These are phyloP conservation scores for Macheiramphus alcinus DNA, from an alignment of 2,113 vertebrate genomes.

Conservation along the genomic window DNA sequence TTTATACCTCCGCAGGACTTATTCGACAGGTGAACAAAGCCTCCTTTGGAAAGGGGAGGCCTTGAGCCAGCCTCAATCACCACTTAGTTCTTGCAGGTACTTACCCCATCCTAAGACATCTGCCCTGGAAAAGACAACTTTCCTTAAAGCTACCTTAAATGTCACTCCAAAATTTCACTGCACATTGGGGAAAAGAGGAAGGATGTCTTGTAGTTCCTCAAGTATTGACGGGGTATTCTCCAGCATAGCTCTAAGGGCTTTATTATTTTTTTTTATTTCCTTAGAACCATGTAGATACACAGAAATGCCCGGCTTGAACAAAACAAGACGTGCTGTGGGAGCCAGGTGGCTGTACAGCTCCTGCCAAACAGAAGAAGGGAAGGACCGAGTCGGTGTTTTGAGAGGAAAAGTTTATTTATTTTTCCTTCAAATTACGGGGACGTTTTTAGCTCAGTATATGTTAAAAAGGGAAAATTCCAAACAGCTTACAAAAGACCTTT, in stretches of 20 bases:
- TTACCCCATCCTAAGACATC: not conserved
- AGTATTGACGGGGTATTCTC: too few relatives aligned
- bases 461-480: not conserved
- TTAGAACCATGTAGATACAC: not conserved
- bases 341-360: not conserved
- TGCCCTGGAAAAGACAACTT: not conserved
- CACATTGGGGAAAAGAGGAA: fast-evolving
- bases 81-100: not conserved
- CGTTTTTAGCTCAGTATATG: not conserved
- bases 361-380: not conserved
- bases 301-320: not conserved
- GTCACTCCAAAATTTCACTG: not conserved
- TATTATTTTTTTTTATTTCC: not conserved
- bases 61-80: not conserved
- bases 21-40: not conserved
- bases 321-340: fast-evolving
- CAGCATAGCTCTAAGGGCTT: fast-evolving
- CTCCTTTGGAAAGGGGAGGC: not conserved
- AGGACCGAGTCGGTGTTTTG: fast-evolving
- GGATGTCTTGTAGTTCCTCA: not conserved
- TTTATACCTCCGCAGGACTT: not conserved
- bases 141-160: not conserved
- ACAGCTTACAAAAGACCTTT: not conserved
- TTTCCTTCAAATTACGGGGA: not conserved
- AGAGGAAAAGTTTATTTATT: not conserved